Percentiles rank a stretch among this genome's conserved stretches.
phyloP scores from a whole-genome alignment of 2,113 vertebrate species.

The Boulengeromyrus knoepffleri region DNA sequence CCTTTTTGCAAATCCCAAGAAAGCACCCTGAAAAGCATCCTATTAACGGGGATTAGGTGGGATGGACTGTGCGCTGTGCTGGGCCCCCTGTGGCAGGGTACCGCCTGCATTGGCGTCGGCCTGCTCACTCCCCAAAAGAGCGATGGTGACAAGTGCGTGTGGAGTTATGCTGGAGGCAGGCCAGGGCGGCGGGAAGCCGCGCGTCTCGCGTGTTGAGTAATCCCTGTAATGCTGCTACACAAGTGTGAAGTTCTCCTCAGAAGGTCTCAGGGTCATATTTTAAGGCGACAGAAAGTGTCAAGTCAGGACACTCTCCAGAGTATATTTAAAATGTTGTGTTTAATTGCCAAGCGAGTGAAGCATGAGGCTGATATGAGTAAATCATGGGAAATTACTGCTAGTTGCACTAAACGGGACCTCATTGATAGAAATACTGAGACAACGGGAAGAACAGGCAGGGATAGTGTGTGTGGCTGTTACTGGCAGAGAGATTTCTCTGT shows the following conservation, averaged over 20 bases:
- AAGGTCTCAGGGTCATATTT: constrained; percentile 14
- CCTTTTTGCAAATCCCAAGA: constrained; percentile 24
- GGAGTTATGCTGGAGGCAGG: neutral
- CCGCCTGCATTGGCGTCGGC: constrained; percentile 30
- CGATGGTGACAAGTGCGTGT: constrained; percentile 52
- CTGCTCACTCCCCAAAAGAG: constrained; percentile 39
- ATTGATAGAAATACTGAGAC: neutral
- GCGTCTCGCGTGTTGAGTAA: constrained; percentile 54
- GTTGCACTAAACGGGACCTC: neutral
- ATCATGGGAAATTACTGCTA: neutral
- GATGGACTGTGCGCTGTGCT: constrained; percentile 29
- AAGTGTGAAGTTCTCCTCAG: neutral
- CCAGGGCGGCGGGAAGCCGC: constrained; percentile 1
- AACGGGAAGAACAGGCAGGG: neutral
- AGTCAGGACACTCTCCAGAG: constrained; percentile 19
- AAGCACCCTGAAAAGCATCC: constrained; percentile 35
- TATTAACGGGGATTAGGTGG: constrained; percentile 40
- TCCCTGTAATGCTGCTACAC: constrained; percentile 45
- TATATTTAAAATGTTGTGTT: neutral
- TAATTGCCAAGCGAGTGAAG: neutral
- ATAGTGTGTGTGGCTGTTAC: neutral
- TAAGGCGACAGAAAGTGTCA: constrained; percentile 27
- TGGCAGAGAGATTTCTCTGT: neutral
- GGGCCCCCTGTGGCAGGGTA: constrained; percentile 22
- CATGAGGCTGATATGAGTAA: neutral